Conservation (phyloP, 2,113 vertebrate genomes). For the Tapirus terrestris region DNA sequence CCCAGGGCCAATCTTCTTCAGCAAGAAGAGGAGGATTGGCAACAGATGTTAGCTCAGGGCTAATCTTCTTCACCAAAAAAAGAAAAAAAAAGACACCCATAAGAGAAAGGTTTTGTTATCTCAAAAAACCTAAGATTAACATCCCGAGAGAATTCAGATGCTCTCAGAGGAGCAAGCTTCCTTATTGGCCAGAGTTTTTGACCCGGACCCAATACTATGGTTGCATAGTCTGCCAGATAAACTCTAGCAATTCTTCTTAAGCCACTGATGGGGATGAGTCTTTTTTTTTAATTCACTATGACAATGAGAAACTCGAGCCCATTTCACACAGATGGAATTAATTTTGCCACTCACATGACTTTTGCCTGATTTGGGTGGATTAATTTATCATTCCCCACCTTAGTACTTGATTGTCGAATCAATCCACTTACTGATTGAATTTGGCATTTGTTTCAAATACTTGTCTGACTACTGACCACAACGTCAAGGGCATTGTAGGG, state of each 20-base stretch:
- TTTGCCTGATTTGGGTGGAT: background rate
- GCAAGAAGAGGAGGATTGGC: too few relatives aligned
- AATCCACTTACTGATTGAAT: background rate
- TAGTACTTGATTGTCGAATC: background rate
- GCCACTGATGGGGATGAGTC: background rate
- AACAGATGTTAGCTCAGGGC: too few relatives aligned
- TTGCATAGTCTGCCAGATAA: background rate
- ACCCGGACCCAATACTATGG: background rate
- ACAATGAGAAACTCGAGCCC: background rate
- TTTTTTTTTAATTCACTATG: background rate
- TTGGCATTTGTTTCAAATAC: background rate
- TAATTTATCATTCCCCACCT: background rate
- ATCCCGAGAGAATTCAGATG: background rate
- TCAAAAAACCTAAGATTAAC: background rate
- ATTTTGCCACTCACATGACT: background rate
- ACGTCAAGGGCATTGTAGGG: background rate
- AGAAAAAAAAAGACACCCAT: background rate
- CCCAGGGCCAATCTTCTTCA: too few relatives aligned
- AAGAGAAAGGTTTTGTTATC: background rate
- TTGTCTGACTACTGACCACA: background rate
- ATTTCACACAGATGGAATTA: background rate
- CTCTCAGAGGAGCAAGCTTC: background rate
- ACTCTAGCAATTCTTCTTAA: background rate
- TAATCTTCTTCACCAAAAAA: background rate
- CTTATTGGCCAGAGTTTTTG: background rate